A percentile compares a stretch with the other conserved stretches of the same genome.
These are phyloP conservation scores for Cephus runcator DNA, from an alignment of 2,888 invertebrate genomes.

Conservation along the genomic window DNA sequence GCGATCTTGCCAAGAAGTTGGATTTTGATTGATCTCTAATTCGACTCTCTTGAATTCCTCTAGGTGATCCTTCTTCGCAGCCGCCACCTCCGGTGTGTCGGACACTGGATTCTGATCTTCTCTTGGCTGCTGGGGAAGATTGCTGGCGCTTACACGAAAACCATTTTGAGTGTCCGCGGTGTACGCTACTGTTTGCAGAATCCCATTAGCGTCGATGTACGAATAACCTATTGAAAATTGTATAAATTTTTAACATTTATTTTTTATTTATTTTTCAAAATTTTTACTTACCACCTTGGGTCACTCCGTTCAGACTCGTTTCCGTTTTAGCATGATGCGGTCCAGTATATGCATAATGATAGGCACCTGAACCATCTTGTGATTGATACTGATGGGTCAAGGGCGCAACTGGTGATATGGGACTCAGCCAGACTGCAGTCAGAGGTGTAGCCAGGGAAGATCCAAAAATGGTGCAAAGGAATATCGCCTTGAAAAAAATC, in stretches of 20 bases:
- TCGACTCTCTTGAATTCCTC: slow-evolving; percentile 38
- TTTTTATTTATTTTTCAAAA: not conserved
- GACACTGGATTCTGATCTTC: slow-evolving; percentile 51
- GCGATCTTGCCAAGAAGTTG: slow-evolving; percentile 27
- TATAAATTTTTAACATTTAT: not conserved
- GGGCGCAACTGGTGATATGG: slow-evolving; percentile 58
- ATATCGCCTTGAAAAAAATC: slow-evolving; percentile 32
- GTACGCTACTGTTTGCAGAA: slow-evolving; percentile 73
- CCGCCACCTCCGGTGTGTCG: slow-evolving; percentile 67
- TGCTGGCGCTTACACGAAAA: slow-evolving; percentile 74
- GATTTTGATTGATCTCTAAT: slow-evolving; percentile 19
- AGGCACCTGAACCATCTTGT: slow-evolving; percentile 69
- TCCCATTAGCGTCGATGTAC: slow-evolving; percentile 75
- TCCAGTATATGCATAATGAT: slow-evolving; percentile 73
- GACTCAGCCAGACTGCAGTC: slow-evolving; percentile 69
- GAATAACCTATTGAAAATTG: slow-evolving; percentile 68
- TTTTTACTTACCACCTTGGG: slow-evolving; percentile 66
- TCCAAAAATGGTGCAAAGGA: slow-evolving; percentile 19
- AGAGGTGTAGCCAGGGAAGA: slow-evolving; percentile 42
- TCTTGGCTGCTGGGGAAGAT: slow-evolving; percentile 61
- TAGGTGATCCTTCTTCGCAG: slow-evolving; percentile 64
- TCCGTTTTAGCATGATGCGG: slow-evolving; percentile 75
- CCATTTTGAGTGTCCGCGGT: slow-evolving; percentile 72
- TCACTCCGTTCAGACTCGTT: slow-evolving; percentile 71
- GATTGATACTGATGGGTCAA: slow-evolving; percentile 66